A percentile compares a stretch with the other conserved stretches of the same genome.
Evolutionary conservation across 2,888 invertebrate species (phyloP).

Genomic region (Lepidocyrtinus sp.): DNA sequence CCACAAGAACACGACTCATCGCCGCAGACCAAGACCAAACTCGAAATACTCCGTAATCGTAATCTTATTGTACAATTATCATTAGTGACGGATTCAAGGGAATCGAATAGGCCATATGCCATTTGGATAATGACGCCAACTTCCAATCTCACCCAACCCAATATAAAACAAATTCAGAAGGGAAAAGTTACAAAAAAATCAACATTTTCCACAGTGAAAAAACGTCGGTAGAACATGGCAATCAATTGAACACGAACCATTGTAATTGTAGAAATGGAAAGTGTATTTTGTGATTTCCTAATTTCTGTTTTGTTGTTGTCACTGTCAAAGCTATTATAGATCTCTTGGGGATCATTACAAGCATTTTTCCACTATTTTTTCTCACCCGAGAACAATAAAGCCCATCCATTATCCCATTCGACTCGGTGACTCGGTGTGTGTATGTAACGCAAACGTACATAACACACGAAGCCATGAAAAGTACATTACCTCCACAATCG

Average conservation of each 20-base stretch:
- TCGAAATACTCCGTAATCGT: not conserved
- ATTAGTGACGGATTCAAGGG: not conserved
- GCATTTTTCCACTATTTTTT: not conserved
- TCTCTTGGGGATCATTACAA: not conserved
- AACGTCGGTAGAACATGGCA: not conserved
- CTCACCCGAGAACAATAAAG: not conserved
- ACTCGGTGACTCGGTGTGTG: not conserved
- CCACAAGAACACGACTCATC: not conserved
- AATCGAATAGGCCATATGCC: not conserved
- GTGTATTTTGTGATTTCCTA: not conserved
- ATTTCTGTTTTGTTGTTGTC: not conserved
- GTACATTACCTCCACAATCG: too few relatives aligned
- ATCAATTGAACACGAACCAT: not conserved
- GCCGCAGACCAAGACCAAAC: not conserved
- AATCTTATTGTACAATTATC: not conserved
- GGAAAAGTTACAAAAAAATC: too few relatives aligned
- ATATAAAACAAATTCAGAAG: too few relatives aligned
- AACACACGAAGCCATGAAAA: too few relatives aligned
- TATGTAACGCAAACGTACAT: not conserved
- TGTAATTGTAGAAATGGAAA: not conserved
- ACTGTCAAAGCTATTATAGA: not conserved
- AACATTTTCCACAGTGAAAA: not conserved
- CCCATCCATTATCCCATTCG: not conserved
- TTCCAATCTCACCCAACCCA: too few relatives aligned
- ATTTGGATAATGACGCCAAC: not conserved